A percentile compares a stretch with the other conserved stretches of the same genome.
Conservation (phyloP, 1,140 invertebrate species). For the Cyclina sinensis region DNA sequence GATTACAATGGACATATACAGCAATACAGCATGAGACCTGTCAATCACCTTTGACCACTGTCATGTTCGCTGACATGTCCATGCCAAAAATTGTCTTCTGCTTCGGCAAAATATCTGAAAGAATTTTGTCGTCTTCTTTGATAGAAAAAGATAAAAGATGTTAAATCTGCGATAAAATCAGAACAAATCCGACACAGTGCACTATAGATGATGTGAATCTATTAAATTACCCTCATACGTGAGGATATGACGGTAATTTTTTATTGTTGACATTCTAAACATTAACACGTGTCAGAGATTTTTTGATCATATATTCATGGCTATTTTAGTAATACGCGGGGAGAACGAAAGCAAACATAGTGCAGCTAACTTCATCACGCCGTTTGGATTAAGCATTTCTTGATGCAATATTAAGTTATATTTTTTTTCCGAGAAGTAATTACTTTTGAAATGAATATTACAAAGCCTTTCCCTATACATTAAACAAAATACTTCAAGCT, state of each 20-base stretch:
- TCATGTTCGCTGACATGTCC: no score
- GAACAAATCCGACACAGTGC: slow-evolving; percentile 5
- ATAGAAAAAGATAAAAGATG: slow-evolving; percentile 43
- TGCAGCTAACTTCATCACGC: no score
- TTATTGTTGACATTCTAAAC: slow-evolving; percentile 60
- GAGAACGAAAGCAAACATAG: no score
- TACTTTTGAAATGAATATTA: no score
- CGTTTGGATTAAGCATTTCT: no score
- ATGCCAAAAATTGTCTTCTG: slow-evolving; percentile 5
- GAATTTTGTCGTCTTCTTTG: slow-evolving; percentile 31
- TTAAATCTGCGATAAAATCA: slow-evolving; percentile 44
- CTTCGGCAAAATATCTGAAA: slow-evolving; percentile 16
- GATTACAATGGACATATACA: no score
- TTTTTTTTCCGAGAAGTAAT: no score
- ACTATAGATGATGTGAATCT: slow-evolving; percentile 24
- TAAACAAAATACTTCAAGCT: no score
- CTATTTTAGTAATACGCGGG: no score
- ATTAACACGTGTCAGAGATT: slow-evolving; percentile 48
- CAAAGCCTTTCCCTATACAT: no score
- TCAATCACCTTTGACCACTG: neutral
- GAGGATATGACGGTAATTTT: neutral
- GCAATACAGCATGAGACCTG: no score
- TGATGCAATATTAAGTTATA: no score
- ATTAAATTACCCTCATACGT: slow-evolving; percentile 41
- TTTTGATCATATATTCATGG: neutral